Evolutionary conservation across 2,113 vertebrate genomes (phyloP).

Genomic region (Neopipo cinnamomea): DNA sequence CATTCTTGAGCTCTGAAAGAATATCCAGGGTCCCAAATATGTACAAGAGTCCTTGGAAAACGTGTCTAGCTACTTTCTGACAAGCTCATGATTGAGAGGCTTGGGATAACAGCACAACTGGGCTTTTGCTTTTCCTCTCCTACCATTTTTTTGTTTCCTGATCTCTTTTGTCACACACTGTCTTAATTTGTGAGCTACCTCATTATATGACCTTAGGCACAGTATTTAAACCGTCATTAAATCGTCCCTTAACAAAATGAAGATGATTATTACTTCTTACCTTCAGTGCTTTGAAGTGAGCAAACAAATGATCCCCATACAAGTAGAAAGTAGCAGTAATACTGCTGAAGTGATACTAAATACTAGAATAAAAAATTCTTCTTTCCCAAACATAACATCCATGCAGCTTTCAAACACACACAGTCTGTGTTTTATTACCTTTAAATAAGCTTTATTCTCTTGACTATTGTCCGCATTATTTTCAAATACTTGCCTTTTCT

Average conservation of each 20-base stretch:
- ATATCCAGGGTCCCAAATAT: not conserved
- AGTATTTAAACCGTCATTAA: not conserved
- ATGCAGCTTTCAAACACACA: not conserved
- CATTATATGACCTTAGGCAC: not conserved
- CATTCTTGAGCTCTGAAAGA: not conserved
- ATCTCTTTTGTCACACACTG: not conserved
- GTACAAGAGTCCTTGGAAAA: not conserved
- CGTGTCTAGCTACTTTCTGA: not conserved
- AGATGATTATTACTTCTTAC: not conserved
- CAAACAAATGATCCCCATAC: not conserved
- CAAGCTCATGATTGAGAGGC: not conserved
- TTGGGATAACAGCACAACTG: not conserved
- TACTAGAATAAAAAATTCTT: not conserved
- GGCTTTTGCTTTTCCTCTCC: not conserved
- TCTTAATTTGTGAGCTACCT: not conserved
- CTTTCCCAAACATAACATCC: not conserved
- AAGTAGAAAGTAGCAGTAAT: not conserved
- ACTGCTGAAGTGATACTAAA: not conserved
- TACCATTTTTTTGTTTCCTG: not conserved
- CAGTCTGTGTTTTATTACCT: not conserved
- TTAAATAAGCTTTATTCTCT: not conserved
- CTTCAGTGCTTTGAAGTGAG: not conserved
- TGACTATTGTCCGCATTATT: not conserved
- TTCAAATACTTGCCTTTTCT: not conserved
- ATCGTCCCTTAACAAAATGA: not conserved